Conservation (phyloP, 2,888 invertebrate genomes). For the Dromius quadrimaculatus region DNA sequence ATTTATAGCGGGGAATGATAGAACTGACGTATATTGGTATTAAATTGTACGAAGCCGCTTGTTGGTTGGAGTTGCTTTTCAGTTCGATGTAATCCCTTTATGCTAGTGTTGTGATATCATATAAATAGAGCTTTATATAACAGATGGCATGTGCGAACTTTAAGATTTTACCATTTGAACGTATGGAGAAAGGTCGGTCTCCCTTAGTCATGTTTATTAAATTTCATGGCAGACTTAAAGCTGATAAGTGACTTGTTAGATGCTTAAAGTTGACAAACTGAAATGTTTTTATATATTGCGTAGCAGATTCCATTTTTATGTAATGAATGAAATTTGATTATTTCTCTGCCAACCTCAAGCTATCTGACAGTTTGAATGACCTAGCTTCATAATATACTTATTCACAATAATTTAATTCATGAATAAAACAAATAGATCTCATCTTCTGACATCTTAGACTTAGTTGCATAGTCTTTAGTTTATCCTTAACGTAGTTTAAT, state of each 20-base stretch:
- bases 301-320: no score
- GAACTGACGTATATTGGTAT: conserved; percentile 42
- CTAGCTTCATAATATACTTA: no score
- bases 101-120: background rate
- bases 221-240: conserved; percentile 41
- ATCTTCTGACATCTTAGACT: no score
- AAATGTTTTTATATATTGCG: no score
- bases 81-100: conserved; percentile 28
- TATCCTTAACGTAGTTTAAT: no score
- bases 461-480: no score
- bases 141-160: conserved; percentile 34
- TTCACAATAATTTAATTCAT: no score
- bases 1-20: conserved; percentile 43
- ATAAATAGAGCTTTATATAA: background rate
- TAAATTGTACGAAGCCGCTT: conserved; percentile 7
- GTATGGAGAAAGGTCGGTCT: conserved; percentile 34
- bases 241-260: conserved; percentile 21
- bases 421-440: no score
- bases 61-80: conserved; percentile 3
- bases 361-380: no score
- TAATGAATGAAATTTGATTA: no score
- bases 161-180: conserved; percentile 46
- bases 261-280: no score
- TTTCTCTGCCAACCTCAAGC: no score
- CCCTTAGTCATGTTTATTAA: conserved; percentile 40